Percentiles rank a stretch among this genome's conserved stretches.
Conservation (phyloP, 2,113 vertebrate genomes). For the Indicator maculatus region DNA sequence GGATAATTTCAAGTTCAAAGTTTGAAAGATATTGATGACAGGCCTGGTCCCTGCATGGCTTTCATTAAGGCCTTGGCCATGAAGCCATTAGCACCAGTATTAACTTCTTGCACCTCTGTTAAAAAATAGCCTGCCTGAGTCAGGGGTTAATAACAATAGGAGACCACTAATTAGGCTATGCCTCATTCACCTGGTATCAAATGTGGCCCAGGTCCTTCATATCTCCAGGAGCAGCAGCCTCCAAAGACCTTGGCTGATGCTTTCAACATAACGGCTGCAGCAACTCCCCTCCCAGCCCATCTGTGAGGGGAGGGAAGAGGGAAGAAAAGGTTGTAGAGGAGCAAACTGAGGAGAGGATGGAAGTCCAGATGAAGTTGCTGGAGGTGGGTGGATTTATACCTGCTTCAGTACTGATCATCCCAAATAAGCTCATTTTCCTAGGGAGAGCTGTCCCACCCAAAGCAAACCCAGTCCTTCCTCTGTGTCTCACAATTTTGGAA, state of each 20-base stretch:
- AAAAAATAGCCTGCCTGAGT: slow-evolving; percentile 75
- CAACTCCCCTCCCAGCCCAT: slow-evolving; percentile 60
- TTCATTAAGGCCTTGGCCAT: slow-evolving; percentile 66
- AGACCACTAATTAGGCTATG: slow-evolving; percentile 70
- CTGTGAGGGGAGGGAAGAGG: slow-evolving; percentile 23
- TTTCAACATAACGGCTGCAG: background rate
- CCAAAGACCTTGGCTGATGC: slow-evolving; percentile 48
- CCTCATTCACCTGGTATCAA: slow-evolving; percentile 49
- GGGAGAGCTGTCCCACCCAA: background rate
- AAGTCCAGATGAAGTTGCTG: background rate
- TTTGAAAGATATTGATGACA: slow-evolving; percentile 75
- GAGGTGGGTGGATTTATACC: background rate
- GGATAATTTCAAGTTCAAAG: slow-evolving; percentile 52
- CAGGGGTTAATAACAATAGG: slow-evolving; percentile 78
- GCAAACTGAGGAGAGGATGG: background rate
- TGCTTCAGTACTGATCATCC: background rate
- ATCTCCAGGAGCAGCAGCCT: slow-evolving; percentile 55
- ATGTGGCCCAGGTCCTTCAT: slow-evolving; percentile 53
- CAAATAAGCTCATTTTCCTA: slow-evolving; percentile 9
- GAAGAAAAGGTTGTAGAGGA: background rate
- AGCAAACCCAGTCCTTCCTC: background rate
- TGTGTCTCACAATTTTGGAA: background rate
- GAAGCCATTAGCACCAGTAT: slow-evolving; percentile 70
- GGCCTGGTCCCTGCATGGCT: slow-evolving; percentile 51
- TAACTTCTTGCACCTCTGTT: slow-evolving; percentile 75